Conservation (phyloP, 1,140 invertebrate species). For the Lasioglossum baleicum region DNA sequence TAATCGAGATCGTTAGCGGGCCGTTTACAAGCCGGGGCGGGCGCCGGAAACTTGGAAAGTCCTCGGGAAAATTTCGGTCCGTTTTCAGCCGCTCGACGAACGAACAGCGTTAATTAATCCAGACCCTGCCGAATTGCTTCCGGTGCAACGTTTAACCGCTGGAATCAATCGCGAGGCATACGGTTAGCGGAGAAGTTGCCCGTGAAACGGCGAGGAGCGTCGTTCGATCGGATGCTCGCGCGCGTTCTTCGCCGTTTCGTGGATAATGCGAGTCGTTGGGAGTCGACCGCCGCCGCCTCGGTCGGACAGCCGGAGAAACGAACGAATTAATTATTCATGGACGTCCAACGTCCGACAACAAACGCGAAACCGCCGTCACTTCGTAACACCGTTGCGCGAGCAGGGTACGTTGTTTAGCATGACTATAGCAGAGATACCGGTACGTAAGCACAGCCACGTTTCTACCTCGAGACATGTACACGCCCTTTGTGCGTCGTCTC, state of each 20-base stretch:
- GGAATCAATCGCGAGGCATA: constrained; percentile 41
- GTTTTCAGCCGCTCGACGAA: constrained; percentile 1
- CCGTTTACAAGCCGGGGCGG: constrained; percentile 9
- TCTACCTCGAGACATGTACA: too few relatives aligned
- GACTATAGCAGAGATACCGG: too few relatives aligned
- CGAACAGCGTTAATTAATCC: constrained; percentile 39
- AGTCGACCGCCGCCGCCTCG: too few relatives aligned
- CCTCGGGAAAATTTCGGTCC: constrained; percentile 34
- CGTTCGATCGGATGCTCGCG: too few relatives aligned
- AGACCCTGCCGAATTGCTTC: constrained; percentile 12
- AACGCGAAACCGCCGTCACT: constrained; percentile 59
- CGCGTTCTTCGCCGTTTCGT: not conserved
- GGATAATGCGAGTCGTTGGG: too few relatives aligned
- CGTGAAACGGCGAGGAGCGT: too few relatives aligned
- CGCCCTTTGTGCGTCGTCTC: too few relatives aligned
- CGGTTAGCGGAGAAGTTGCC: too few relatives aligned
- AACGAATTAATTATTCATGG: constrained; percentile 72
- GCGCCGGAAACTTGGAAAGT: constrained; percentile 13
- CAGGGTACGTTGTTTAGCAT: constrained; percentile 64
- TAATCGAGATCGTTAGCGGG: constrained; percentile 41
- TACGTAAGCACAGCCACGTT: too few relatives aligned
- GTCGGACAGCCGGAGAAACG: too few relatives aligned
- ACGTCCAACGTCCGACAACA: constrained; percentile 58
- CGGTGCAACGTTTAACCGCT: constrained; percentile 29
- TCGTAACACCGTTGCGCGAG: constrained; percentile 43